Conservation (phyloP, 2,797 vertebrate species). For the Oreochromis grahami region DNA sequence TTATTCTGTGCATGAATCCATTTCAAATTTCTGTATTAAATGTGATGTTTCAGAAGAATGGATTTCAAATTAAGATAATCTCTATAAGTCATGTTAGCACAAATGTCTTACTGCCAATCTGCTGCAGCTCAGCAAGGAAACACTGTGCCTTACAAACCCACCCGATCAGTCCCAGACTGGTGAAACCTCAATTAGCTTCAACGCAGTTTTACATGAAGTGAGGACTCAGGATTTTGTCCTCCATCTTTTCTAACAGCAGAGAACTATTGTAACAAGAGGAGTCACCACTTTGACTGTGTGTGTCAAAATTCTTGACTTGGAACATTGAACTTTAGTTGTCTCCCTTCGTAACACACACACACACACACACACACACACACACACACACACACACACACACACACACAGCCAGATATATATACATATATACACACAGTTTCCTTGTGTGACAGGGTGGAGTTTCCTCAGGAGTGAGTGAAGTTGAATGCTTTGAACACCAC, state of each 20-base stretch:
- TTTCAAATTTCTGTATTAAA: not conserved
- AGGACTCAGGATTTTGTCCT: not conserved
- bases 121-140: not conserved
- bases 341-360: not conserved
- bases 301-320: not conserved
- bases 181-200: not conserved
- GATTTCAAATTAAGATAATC: not conserved
- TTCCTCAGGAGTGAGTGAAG: conserved; percentile 39
- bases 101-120: not conserved
- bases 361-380: not conserved
- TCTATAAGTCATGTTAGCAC: not conserved
- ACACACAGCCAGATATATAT: not conserved
- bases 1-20: not conserved
- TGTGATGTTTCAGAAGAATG: not conserved
- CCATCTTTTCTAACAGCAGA: not conserved
- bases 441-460: conserved; percentile 51
- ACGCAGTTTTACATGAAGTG: not conserved
- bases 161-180: not conserved
- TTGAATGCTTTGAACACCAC: not conserved
- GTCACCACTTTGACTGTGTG: not conserved
- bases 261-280: not conserved
- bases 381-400: not conserved
- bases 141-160: not conserved
- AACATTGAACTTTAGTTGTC: not conserved
- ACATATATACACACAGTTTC: conserved; percentile 3